A percentile compares a stretch with the other conserved stretches of the same genome.
These are phyloP conservation scores for Caenorhabditis macrosperma DNA, from an alignment of 2,888 invertebrate species.

Conservation along the genomic window DNA sequence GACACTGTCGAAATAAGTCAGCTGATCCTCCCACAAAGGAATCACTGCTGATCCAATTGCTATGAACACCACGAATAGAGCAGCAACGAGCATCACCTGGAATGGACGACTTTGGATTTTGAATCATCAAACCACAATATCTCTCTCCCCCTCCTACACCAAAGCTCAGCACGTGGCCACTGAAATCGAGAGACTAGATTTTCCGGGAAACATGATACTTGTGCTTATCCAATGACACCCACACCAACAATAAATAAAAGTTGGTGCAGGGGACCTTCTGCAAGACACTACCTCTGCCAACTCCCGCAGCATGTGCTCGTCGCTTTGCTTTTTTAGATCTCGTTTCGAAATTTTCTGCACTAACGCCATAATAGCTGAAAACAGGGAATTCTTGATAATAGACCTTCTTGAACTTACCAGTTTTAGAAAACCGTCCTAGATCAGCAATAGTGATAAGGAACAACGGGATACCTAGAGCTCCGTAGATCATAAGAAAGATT, in stretches of 20 bases:
- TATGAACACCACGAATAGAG: constrained; percentile 74
- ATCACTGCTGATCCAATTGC: constrained; percentile 77
- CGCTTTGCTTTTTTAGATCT: constrained; percentile 77
- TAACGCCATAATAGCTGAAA: constrained; percentile 71
- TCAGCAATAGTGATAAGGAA: constrained; percentile 79
- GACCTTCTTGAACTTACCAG: constrained; percentile 36
- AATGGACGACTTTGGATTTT: constrained; percentile 1
- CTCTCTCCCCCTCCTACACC: not conserved
- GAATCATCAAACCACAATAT: not conserved
- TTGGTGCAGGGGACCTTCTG: not conserved
- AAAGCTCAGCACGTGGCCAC: constrained; percentile 40
- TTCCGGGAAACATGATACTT: constrained; percentile 19
- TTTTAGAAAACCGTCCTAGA: constrained; percentile 72
- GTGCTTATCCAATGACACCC: constrained; percentile 40
- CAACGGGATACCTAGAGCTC: constrained; percentile 77
- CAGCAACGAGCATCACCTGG: constrained; percentile 75
- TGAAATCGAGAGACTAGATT: not conserved
- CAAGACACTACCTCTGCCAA: constrained; percentile 70
- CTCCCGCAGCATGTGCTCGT: constrained; percentile 73
- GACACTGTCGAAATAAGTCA: constrained; percentile 78
- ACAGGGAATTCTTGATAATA: too few relatives aligned
- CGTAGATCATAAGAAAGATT: constrained; percentile 78
- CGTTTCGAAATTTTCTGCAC: constrained; percentile 72
- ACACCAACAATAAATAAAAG: constrained; percentile 20
- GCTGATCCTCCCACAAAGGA: constrained; percentile 77